Percentiles rank a stretch among this genome's conserved stretches.
These are phyloP conservation scores for Polymixis lichenea DNA, from an alignment of 2,888 invertebrate genomes.

Conservation along the genomic window DNA sequence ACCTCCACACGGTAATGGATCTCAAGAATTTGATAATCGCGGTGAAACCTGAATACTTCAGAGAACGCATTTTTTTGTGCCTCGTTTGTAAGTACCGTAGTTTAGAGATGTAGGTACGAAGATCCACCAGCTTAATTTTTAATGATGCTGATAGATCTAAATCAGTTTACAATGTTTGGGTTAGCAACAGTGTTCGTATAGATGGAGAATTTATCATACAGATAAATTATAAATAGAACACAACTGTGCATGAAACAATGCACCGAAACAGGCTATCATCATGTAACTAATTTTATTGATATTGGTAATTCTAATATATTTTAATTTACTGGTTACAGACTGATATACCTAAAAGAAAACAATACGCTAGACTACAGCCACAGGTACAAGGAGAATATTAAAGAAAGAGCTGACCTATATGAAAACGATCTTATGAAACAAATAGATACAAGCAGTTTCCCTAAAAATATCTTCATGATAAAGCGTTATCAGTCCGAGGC, in stretches of 20 bases:
- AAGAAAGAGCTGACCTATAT: neutral
- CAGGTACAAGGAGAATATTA: neutral
- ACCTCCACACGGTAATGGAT: slow-evolving; percentile 31
- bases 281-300: neutral
- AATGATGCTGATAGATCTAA: neutral
- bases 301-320: neutral
- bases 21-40: slow-evolving; percentile 43
- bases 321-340: neutral
- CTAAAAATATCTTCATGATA: neutral
- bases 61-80: slow-evolving; percentile 9
- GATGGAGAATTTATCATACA: neutral
- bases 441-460: slow-evolving; percentile 1
- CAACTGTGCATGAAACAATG: neutral
- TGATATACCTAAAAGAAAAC: neutral
- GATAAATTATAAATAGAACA: neutral
- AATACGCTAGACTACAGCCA: neutral
- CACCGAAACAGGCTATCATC: too few relatives aligned
- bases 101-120: slow-evolving; percentile 10
- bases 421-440: neutral
- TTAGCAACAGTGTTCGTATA: neutral
- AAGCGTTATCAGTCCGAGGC: too few relatives aligned
- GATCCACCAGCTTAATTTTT: neutral
- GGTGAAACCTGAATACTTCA: slow-evolving; percentile 23
- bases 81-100: slow-evolving; percentile 1
- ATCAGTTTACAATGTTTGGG: neutral